Conservation (phyloP, 1,140 invertebrate genomes). For the Ceratoteleas bidentatus region DNA sequence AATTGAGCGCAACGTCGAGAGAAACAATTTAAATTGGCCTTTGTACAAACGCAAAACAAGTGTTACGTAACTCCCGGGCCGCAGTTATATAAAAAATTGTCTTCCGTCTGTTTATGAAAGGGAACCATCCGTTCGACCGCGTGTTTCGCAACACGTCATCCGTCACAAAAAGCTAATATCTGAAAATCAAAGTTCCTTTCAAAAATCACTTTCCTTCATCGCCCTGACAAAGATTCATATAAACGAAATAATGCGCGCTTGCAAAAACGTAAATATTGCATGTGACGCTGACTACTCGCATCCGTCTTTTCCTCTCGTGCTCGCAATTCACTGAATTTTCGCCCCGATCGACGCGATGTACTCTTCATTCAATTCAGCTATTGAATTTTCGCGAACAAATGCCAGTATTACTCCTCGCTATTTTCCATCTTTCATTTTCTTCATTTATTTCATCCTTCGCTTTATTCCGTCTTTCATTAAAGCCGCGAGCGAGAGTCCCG, state of each 20-base stretch:
- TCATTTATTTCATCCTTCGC: constrained; percentile 9
- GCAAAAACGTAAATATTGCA: constrained; percentile 44
- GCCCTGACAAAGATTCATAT: constrained; percentile 50
- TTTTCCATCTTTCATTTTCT: constrained; percentile 33
- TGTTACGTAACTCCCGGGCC: too few relatives aligned
- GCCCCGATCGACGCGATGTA: constrained; percentile 36
- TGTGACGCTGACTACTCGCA: constrained; percentile 31
- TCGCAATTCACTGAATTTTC: constrained; percentile 47
- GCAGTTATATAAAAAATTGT: too few relatives aligned
- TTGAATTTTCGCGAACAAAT: constrained; percentile 51
- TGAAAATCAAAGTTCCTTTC: constrained; percentile 26
- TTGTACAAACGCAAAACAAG: too few relatives aligned
- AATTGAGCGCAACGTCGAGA: too few relatives aligned
- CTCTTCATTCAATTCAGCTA: constrained; percentile 49
- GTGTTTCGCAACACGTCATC: too few relatives aligned
- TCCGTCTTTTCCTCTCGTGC: constrained; percentile 39
- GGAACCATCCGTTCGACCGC: too few relatives aligned
- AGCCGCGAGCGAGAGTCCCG: background rate
- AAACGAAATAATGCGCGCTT: constrained; percentile 46
- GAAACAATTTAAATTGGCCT: too few relatives aligned
- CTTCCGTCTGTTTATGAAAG: too few relatives aligned
- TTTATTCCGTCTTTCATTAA: constrained; percentile 21
- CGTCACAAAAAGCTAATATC: too few relatives aligned
- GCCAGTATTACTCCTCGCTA: constrained; percentile 28
- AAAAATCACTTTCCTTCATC: constrained; percentile 34